These are phyloP conservation scores for Loriculus beryllinus DNA, from an alignment of 2,797 vertebrate species.

Conservation along the genomic window DNA sequence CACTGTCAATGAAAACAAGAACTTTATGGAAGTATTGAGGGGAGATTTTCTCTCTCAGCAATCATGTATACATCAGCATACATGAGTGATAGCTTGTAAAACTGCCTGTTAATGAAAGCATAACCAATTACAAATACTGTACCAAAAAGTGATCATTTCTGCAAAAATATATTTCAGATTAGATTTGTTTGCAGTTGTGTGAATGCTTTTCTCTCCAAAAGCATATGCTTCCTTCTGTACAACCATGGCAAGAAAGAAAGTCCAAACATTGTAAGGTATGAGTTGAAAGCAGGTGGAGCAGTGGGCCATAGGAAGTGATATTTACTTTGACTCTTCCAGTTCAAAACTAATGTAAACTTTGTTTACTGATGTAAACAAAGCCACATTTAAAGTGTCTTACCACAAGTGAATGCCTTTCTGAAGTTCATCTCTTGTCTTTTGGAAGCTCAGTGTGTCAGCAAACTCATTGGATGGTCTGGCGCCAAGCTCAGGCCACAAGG, in stretches of 20 bases:
- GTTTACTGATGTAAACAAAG: neutral
- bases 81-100: neutral
- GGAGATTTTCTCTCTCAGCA: neutral
- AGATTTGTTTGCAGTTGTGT: neutral
- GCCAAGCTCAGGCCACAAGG: accelerated
- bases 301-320: neutral
- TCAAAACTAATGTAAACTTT: neutral
- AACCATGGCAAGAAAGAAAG: neutral
- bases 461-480: accelerated
- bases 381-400: neutral
- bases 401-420: neutral
- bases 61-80: neutral
- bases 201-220: neutral
- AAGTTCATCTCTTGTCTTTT: neutral
- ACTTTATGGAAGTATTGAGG: neutral
- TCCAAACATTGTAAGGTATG: neutral
- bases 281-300: neutral
- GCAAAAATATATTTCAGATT: neutral
- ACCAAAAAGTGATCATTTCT: neutral
- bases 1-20: neutral
- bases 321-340: neutral
- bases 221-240: neutral
- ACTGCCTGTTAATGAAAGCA: neutral
- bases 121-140: neutral
- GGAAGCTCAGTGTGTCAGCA: neutral